Evolutionary conservation across 1,140 invertebrate species (phyloP).

Genomic region (Helicoverpa armigera): DNA sequence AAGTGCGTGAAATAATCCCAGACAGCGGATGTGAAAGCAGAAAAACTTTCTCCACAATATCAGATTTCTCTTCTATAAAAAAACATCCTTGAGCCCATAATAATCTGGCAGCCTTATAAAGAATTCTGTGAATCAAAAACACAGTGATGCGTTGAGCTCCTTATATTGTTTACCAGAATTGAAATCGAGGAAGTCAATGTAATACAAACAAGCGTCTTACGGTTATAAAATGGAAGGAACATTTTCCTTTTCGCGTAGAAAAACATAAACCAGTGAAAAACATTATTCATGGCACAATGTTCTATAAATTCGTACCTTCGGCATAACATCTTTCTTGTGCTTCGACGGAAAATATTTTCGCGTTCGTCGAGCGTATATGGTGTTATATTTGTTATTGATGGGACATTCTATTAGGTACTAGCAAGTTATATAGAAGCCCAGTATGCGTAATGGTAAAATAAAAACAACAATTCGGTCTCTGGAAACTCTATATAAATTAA

Average conservation of each 20-base stretch:
- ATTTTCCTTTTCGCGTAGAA: constrained; percentile 18
- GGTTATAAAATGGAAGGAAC: constrained; percentile 27
- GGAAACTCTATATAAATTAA: background rate
- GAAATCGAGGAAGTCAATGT: constrained; percentile 36
- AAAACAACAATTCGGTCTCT: too few species aligned
- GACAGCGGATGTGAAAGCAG: too few species aligned
- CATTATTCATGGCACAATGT: constrained; percentile 22
- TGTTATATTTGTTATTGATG: background rate
- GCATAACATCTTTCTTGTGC: constrained; percentile 24
- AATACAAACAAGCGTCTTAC: constrained; percentile 32
- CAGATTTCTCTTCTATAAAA: too few species aligned
- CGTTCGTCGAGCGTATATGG: background rate
- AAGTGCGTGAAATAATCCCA: too few species aligned
- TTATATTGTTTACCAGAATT: constrained; percentile 18
- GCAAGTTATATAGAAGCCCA: too few species aligned
- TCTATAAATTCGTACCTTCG: constrained; percentile 18
- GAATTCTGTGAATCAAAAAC: background rate
- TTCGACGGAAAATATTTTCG: constrained; percentile 4
- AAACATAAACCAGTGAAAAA: constrained; percentile 37
- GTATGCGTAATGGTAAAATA: too few species aligned
- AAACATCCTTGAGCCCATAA: too few species aligned
- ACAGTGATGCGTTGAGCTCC: background rate
- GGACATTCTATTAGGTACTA: background rate
- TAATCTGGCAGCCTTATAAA: too few species aligned
- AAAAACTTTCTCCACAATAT: too few species aligned